Evolutionary conservation across 2,888 invertebrate species (phyloP).

Genomic region (Alloscopus bannaensis): DNA sequence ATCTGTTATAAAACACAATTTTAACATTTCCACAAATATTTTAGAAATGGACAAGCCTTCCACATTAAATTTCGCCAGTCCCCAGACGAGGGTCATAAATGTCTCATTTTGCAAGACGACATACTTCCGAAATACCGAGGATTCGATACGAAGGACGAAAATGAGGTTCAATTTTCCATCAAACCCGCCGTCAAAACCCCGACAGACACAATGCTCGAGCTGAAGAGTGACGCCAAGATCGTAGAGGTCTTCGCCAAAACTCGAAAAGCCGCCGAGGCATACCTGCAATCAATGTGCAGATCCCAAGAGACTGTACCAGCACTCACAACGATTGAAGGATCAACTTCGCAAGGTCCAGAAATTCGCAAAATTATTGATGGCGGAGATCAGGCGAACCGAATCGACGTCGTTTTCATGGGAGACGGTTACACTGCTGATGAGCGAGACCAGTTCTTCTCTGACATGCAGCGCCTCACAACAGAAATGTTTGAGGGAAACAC

Average conservation of each 20-base stretch:
- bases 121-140: slow-evolving; percentile 57
- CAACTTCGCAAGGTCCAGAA: slow-evolving; percentile 38
- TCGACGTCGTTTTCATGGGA: slow-evolving; percentile 72
- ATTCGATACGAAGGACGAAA: slow-evolving; percentile 54
- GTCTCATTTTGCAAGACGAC: slow-evolving; percentile 57
- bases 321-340: neutral
- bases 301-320: slow-evolving; percentile 8
- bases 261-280: slow-evolving; percentile 34
- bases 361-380: slow-evolving; percentile 67
- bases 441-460: slow-evolving; percentile 42
- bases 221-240: slow-evolving; percentile 50
- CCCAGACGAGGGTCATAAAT: slow-evolving; percentile 27
- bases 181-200: slow-evolving; percentile 58
- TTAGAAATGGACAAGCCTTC: slow-evolving; percentile 49
- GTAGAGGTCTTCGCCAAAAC: slow-evolving; percentile 64
- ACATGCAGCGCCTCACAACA: slow-evolving; percentile 58
- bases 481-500: slow-evolving; percentile 71
- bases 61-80: slow-evolving; percentile 57
- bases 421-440: slow-evolving; percentile 64
- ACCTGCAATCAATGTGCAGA: slow-evolving; percentile 55
- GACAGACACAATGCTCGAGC: slow-evolving; percentile 42
- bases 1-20: neutral
- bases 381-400: slow-evolving; percentile 66
- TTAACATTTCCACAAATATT: neutral
- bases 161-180: slow-evolving; percentile 46